Evolutionary conservation across 2,888 invertebrate genomes (phyloP), one percentile per base, ranked within the genome.

Genomic region (Dioctria linearis): DNA sequence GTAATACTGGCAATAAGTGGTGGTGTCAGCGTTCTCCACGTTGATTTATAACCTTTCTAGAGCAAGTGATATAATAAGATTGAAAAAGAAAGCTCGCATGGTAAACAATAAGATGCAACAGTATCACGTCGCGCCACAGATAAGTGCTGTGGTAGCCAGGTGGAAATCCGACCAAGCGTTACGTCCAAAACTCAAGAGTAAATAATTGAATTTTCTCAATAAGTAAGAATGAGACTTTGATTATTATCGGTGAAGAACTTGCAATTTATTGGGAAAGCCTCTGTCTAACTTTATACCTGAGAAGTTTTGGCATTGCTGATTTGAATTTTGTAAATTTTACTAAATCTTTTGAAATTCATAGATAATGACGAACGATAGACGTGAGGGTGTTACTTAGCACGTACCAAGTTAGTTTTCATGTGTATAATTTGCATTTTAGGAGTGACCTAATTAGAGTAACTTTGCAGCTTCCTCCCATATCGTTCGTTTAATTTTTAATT

Each of bases 41-140:
- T 65, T 65, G 40, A 65, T 65, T 65, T 40, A 40, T 65, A 65
- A 37, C 65, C 13, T 65, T 65, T 40, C 40, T 40, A 65, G 65
- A 13, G 11, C 40, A 5, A 40, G 40, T 65, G 65, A 65, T 65
- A 65, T 65, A 65, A 65, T 65, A 40, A 40, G 37, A 65, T 11
- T 65, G 65, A 40, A 65, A 65, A 65, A 40, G 65, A 65, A 65
- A 65, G 65, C 40, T 40, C 65, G 65, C 65, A 65, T 13, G 3
- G 40, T 13, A 65, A 65, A 65, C 65, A 65, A 25, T 25, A 25
- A 65, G 65, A 65, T 65, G 65, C 65, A 37, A 65, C 65, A 40
- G 65, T 0, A 65, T 37, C 65, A 65, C 65, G 65, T 65, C 13
- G 39, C 65, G 65, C 37, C 13, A 8, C 1, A 57, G 57, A 13